Percentiles rank a stretch among this genome's conserved stretches.
phyloP scores from a whole-genome alignment of 2,113 vertebrate species.

The Gorilla gorilla region DNA sequence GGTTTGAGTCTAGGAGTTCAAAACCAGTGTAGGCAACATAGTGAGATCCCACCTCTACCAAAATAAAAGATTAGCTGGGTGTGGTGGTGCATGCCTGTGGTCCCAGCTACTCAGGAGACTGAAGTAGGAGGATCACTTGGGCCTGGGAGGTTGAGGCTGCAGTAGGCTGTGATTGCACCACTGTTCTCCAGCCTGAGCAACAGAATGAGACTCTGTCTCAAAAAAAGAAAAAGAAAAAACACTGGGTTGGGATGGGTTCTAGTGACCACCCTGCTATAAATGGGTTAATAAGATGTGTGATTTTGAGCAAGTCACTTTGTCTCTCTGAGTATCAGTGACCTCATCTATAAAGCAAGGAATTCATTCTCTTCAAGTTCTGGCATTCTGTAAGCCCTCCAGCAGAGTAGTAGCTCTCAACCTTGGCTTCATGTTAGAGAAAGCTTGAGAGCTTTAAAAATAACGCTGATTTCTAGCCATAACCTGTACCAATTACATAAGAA shows the following conservation, averaged over 20 bases:
- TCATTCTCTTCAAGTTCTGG: neutral
- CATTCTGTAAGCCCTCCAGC: neutral
- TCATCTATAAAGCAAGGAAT: neutral
- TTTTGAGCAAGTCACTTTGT: neutral
- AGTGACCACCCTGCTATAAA: neutral
- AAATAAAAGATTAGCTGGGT: too few species aligned
- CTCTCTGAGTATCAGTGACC: neutral
- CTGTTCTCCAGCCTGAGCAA: too few species aligned
- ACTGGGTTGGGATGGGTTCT: neutral
- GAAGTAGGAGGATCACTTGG: too few species aligned
- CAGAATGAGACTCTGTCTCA: too few species aligned
- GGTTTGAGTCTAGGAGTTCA: too few species aligned
- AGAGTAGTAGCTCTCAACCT: neutral
- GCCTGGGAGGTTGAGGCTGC: too few species aligned
- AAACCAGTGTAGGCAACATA: too few species aligned
- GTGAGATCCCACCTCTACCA: too few species aligned
- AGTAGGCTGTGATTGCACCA: too few species aligned
- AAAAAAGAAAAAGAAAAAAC: neutral
- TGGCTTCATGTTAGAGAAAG: neutral
- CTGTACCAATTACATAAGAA: neutral
- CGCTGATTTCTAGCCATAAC: neutral
- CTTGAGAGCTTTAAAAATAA: slow-evolving; percentile 7
- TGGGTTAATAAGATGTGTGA: neutral
- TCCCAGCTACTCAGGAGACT: too few species aligned
- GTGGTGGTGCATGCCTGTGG: too few species aligned